These are phyloP conservation scores for Sebastiscus tertius DNA, from an alignment of 2,797 vertebrate genomes.

Conservation along the genomic window DNA sequence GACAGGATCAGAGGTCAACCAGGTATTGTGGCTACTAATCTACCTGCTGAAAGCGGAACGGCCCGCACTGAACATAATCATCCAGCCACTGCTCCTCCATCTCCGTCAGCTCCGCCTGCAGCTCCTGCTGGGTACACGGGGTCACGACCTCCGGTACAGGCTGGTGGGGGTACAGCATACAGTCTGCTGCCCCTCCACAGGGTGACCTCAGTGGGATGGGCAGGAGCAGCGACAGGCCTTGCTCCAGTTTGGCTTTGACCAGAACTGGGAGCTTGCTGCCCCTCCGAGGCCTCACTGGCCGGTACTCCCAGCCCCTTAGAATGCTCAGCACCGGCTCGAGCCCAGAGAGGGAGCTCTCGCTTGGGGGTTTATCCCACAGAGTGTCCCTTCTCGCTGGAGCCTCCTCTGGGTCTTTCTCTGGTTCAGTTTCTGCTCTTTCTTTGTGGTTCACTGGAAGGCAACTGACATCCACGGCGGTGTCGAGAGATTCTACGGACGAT, in stretches of 20 bases:
- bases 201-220: conserved; percentile 35
- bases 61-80: conserved; percentile 87
- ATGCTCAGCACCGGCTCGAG: conserved; percentile 84
- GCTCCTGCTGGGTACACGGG: conserved; percentile 74
- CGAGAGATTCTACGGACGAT: conserved; percentile 89
- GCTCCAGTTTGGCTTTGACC: conserved; percentile 74
- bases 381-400: conserved; percentile 39
- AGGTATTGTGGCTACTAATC: not conserved
- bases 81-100: conserved; percentile 92
- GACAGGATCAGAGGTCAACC: not conserved
- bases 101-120: conserved; percentile 84
- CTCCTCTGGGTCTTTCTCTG: conserved; percentile 71
- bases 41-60: conserved; percentile 88
- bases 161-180: conserved; percentile 63
- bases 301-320: conserved; percentile 86
- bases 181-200: conserved; percentile 49
- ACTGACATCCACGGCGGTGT: conserved; percentile 77
- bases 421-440: conserved; percentile 75
- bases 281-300: conserved; percentile 83
- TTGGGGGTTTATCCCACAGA: conserved; percentile 20
- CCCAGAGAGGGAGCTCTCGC: conserved; percentile 19
- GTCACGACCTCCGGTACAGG: conserved; percentile 70
- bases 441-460: conserved; percentile 34
- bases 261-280: conserved; percentile 91
- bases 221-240: conserved; percentile 34